Conservation (phyloP, 1,140 invertebrate genomes). For the Hestina assimilis region DNA sequence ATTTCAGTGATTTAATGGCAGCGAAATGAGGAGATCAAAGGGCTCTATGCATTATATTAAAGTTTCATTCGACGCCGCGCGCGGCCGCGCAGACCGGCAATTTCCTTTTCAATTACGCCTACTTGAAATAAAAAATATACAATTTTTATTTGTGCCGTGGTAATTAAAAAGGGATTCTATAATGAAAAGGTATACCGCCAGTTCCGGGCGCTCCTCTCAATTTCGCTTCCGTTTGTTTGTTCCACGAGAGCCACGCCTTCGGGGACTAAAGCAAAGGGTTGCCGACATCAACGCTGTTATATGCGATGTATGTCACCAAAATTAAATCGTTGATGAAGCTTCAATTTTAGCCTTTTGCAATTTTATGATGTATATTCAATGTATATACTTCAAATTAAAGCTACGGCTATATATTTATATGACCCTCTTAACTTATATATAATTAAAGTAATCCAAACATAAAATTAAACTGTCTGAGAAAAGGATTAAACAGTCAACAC, state of each 20-base stretch:
- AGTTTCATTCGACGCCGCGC: slow-evolving; percentile 69
- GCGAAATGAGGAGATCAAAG: slow-evolving; percentile 74
- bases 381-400: background rate
- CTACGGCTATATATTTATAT: background rate
- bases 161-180: slow-evolving; percentile 78
- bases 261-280: slow-evolving; percentile 64
- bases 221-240: slow-evolving; percentile 76
- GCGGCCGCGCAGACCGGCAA: slow-evolving; percentile 59
- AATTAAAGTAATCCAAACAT: too few species aligned
- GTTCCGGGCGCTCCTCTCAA: slow-evolving; percentile 73
- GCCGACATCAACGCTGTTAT: slow-evolving; percentile 34
- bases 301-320: slow-evolving; percentile 46
- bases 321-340: slow-evolving; percentile 32
- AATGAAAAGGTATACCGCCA: slow-evolving; percentile 76
- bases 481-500: too few species aligned
- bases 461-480: too few species aligned
- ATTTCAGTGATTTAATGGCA: slow-evolving; percentile 63
- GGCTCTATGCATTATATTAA: slow-evolving; percentile 75
- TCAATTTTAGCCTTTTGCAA: slow-evolving; percentile 17
- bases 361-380: slow-evolving; percentile 10
- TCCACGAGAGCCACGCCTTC: slow-evolving; percentile 62
- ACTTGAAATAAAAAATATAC: slow-evolving; percentile 76
- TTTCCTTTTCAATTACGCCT: slow-evolving; percentile 77
- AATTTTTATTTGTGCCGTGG: slow-evolving; percentile 75
- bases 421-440: background rate